Evolutionary conservation across 2,113 vertebrate genomes (phyloP).

Genomic region (Toxostoma redivivum): DNA sequence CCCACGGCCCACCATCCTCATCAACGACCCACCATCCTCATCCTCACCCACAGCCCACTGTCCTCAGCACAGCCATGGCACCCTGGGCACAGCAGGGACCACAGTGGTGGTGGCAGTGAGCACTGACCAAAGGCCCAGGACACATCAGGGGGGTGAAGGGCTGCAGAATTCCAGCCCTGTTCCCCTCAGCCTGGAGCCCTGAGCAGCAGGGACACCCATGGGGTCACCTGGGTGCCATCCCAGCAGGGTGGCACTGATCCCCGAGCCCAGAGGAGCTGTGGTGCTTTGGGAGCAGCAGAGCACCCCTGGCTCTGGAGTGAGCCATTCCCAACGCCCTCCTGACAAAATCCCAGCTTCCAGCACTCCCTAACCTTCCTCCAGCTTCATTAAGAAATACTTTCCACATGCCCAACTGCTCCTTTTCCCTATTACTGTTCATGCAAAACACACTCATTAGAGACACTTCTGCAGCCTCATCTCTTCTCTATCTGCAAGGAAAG

Average conservation of each 20-base stretch:
- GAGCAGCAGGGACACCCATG: accelerated
- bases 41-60: no score
- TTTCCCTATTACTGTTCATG: background rate
- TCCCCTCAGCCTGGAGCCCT: no score
- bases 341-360: background rate
- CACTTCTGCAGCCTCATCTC: background rate
- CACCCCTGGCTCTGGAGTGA: accelerated
- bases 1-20: no score
- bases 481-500: accelerated
- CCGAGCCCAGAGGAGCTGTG: accelerated
- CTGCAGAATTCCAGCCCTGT: accelerated
- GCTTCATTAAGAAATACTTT: background rate
- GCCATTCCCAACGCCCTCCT: background rate
- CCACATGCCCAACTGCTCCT: background rate
- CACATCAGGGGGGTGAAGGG: accelerated
- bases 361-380: accelerated
- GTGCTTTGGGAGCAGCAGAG: accelerated
- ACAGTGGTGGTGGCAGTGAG: accelerated
- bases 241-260: accelerated
- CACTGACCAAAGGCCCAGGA: accelerated
- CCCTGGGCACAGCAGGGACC: accelerated
- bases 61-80: background rate
- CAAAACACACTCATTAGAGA: accelerated
- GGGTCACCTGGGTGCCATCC: accelerated
- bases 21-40: no score